Percentiles rank a stretch among this genome's conserved stretches.
Evolutionary conservation across 2,888 invertebrate genomes (phyloP).

Genomic region (Muschampia plurimacula): DNA sequence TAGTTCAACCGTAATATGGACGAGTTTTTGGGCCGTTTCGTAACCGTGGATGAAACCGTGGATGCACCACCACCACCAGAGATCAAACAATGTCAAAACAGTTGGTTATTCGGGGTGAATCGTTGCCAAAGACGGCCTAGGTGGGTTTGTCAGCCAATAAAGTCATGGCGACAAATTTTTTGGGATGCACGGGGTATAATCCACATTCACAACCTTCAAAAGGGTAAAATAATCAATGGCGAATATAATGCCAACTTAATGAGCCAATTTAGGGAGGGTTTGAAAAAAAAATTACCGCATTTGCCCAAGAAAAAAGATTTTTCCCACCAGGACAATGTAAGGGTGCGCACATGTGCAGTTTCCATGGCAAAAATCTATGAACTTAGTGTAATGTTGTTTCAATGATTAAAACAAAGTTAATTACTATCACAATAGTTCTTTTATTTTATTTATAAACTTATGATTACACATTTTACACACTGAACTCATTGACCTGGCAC

Average conservation of each 20-base stretch:
- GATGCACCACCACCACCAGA: not conserved
- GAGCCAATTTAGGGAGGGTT: not conserved
- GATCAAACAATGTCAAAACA: not conserved
- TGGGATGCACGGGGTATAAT: constrained; percentile 9
- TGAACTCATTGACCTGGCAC: too few relatives aligned
- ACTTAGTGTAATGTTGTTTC: too few relatives aligned
- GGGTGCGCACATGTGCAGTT: not conserved
- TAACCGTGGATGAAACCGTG: constrained; percentile 21
- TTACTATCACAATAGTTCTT: too few relatives aligned
- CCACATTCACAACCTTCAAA: not conserved
- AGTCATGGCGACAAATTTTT: not conserved
- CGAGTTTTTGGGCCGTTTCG: constrained; percentile 27
- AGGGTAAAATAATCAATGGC: not conserved
- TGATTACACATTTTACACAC: too few relatives aligned
- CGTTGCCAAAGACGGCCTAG: not conserved
- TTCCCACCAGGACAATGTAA: not conserved
- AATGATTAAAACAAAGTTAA: too few relatives aligned
- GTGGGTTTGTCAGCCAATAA: not conserved
- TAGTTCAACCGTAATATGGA: not conserved
- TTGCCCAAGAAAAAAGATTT: not conserved
- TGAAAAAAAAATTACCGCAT: not conserved
- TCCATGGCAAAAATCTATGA: too few relatives aligned
- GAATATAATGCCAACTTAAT: not conserved
- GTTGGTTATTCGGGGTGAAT: not conserved
- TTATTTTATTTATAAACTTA: too few relatives aligned